A percentile compares a stretch with the other conserved stretches of the same genome.
Evolutionary conservation across 2,888 invertebrate genomes (phyloP).

Genomic region (Eristalis tenax): DNA sequence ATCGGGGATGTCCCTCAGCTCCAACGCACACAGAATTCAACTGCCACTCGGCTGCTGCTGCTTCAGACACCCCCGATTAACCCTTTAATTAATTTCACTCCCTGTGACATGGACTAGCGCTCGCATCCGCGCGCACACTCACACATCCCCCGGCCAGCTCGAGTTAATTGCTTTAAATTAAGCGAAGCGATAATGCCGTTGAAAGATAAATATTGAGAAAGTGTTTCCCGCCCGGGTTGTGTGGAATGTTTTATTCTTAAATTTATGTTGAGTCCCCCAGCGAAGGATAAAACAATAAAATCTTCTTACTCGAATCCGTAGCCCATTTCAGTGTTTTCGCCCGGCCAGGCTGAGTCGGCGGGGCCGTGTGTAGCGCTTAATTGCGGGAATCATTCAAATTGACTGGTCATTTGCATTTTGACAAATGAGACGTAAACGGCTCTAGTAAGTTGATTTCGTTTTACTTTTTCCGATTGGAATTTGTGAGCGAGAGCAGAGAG

Average conservation of each 20-base stretch:
- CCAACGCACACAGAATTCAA: neutral
- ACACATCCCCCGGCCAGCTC: slow-evolving; percentile 23
- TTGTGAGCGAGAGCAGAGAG: neutral
- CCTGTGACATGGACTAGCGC: slow-evolving; percentile 52
- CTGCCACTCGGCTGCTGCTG: neutral
- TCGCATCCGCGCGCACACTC: slow-evolving; percentile 9
- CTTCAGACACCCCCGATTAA: slow-evolving; percentile 63
- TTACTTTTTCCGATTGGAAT: neutral
- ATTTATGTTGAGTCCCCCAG: slow-evolving; percentile 14
- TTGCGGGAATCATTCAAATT: slow-evolving; percentile 60
- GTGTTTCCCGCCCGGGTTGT: slow-evolving; percentile 9
- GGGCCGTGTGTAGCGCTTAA: slow-evolving; percentile 40
- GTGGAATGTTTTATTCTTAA: slow-evolving; percentile 13
- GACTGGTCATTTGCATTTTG: slow-evolving; percentile 55
- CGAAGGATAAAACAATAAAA: slow-evolving; percentile 36
- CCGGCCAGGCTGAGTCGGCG: neutral
- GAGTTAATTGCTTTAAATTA: slow-evolving; percentile 70
- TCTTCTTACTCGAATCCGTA: slow-evolving; percentile 40
- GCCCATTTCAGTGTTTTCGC: slow-evolving; percentile 19
- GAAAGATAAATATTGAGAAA: slow-evolving; percentile 67
- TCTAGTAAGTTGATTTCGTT: slow-evolving; percentile 30
- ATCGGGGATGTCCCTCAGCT: neutral
- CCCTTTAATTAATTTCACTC: slow-evolving; percentile 64
- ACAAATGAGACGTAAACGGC: slow-evolving; percentile 44
- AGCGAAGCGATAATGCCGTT: slow-evolving; percentile 61